Evolutionary conservation across 1,140 invertebrate species (phyloP), one percentile per base, ranked within the genome.

Genomic region (Calliopsis andreniformis): DNA sequence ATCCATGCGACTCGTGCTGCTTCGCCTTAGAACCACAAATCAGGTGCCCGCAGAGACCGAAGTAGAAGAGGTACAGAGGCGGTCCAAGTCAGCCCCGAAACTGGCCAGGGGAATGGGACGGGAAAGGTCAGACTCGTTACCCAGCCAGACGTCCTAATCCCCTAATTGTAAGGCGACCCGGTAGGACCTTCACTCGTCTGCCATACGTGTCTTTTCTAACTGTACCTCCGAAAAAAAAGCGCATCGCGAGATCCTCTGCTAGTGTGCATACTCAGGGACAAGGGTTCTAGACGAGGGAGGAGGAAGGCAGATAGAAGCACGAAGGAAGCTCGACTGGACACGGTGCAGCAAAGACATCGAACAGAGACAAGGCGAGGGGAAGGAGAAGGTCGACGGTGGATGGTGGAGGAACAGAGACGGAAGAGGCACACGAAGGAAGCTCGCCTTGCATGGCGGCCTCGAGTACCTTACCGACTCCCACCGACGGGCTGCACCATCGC

Each of bases 391-490:
- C 1, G 25, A 18, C 39, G 23, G 42, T 18, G 3, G 39, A 43
- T 12, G 43, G 35, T 30, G 14, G 39, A 25, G 18, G 67, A 58
- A 69, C 56, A 30, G 69, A 78, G 67, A 83, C n/a, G 69, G 76
- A 68, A 39, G 69, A 73, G 79, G 51, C 73, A 71, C 70, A 84
- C 68, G 82, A 84, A 84, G 82, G 78, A 83, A 83, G 87, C 82
- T 86, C 84, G 86, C 77, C 84, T 89, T 85, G 88, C 89, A 90
- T 89, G 88, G 87, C 86, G 86, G 86, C 84, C 83, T 88, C 86
- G 84, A 89, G 86, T 81, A 86, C 82, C 80, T n/a, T 82, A 75
- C 78, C 82, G 68, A 76, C 72, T 79, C 82, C 84, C 72, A 88
- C 88, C 87, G 81, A 68, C 79, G 79, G 82, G 76, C 71, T 84